Percentiles rank a stretch among this genome's conserved stretches.
phyloP scores from a whole-genome alignment of 1,140 invertebrate species.

The Notospermus geniculatus region DNA sequence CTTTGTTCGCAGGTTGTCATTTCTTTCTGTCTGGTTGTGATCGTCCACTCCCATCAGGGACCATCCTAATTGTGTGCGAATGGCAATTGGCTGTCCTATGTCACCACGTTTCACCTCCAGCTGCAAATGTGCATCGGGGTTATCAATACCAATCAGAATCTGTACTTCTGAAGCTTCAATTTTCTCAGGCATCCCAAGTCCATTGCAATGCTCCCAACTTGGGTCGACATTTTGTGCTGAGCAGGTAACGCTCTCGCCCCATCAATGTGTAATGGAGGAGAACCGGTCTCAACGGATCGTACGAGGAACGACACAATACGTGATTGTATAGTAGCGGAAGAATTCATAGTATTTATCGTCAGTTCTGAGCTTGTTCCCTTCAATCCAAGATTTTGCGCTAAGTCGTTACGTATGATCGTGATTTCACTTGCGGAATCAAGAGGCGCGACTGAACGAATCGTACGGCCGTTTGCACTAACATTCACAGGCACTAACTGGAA shows the following conservation, averaged over 20 bases:
- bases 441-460: neutral
- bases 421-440: slow-evolving; percentile 9
- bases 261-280: neutral
- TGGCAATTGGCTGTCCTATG: neutral
- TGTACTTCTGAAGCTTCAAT: neutral
- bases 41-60: neutral
- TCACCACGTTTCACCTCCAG: slow-evolving; percentile 1
- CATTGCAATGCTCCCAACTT: neutral
- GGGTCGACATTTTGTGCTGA: neutral
- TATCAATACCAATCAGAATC: neutral
- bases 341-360: slow-evolving; percentile 3
- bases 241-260: neutral
- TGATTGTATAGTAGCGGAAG: neutral
- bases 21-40: neutral
- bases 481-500: slow-evolving; percentile 6
- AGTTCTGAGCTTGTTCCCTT: neutral
- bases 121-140: slow-evolving; percentile 3
- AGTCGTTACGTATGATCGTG: neutral
- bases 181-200: neutral
- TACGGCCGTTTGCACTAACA: neutral
- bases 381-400: neutral
- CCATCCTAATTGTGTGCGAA: slow-evolving; percentile 1
- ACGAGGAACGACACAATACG: neutral
- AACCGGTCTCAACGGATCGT: neutral
- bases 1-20: neutral